Conservation (phyloP, 2,113 vertebrate genomes). For the Camelus dromedarius region DNA sequence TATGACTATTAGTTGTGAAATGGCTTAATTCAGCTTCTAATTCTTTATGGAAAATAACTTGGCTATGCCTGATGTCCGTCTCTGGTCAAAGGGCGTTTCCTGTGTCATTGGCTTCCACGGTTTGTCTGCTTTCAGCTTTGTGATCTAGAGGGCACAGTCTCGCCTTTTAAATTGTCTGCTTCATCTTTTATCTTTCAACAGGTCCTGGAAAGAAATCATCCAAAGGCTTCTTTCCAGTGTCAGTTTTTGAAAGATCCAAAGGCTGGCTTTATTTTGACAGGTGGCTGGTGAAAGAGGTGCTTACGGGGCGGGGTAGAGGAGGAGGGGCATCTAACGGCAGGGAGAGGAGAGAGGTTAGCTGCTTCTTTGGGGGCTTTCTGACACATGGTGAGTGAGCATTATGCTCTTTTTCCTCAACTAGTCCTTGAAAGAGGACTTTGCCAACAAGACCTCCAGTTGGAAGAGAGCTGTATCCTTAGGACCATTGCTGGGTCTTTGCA, state of each 20-base stretch:
- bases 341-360: background rate
- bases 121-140: conserved; percentile 75
- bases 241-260: conserved; percentile 68
- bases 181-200: conserved; percentile 81
- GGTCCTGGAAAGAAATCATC: conserved; percentile 72
- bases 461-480: conserved; percentile 21
- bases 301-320: conserved; percentile 31
- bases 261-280: conserved; percentile 79
- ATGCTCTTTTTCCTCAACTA: background rate
- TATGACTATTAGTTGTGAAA: conserved; percentile 79
- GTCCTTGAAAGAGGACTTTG: conserved; percentile 28
- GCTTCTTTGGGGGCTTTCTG: conserved; percentile 6
- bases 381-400: background rate
- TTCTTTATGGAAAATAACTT: conserved; percentile 74
- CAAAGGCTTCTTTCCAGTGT: conserved; percentile 62
- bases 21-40: conserved; percentile 66
- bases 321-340: background rate
- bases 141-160: conserved; percentile 55
- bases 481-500: background rate
- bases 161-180: conserved; percentile 66
- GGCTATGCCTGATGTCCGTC: conserved; percentile 56
- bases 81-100: conserved; percentile 77
- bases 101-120: conserved; percentile 67
- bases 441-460: background rate
- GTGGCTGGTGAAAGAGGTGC: conserved; percentile 75